Conservation (phyloP, 2,888 invertebrate genomes). For the Endotricha flammealis region DNA sequence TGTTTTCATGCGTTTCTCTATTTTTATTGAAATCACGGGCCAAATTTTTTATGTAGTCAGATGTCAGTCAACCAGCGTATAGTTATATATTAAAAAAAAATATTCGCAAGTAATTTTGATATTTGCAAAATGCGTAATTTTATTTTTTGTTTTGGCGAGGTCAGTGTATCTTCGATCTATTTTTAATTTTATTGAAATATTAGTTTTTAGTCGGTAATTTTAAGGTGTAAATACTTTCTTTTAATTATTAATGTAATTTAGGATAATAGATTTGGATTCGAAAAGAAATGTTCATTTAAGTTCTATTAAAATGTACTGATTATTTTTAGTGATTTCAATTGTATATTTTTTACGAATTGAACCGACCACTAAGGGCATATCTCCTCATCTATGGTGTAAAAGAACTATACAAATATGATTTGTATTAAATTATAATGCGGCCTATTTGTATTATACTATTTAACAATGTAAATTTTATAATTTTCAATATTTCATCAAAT, state of each 20-base stretch:
- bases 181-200: constrained; percentile 21
- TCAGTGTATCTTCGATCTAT: constrained; percentile 13
- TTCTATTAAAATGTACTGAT: constrained; percentile 75
- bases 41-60: constrained; percentile 70
- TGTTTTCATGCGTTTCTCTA: constrained; percentile 30
- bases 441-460: too few species aligned
- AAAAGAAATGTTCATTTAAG: constrained; percentile 58
- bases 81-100: constrained; percentile 11
- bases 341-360: constrained; percentile 60
- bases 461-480: too few species aligned
- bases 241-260: constrained; percentile 38
- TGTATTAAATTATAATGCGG: constrained; percentile 21
- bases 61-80: constrained; percentile 56
- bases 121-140: constrained; percentile 1
- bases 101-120: constrained; percentile 14
- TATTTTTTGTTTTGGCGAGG: constrained; percentile 10
- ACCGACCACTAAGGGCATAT: constrained; percentile 52
- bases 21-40: constrained; percentile 64
- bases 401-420: constrained; percentile 21
- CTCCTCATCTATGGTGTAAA: constrained; percentile 65
- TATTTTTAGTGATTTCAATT: constrained; percentile 66
- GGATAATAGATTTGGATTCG: constrained; percentile 42
- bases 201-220: constrained; percentile 25
- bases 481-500: too few species aligned
- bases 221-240: constrained; percentile 25